A percentile compares a stretch with the other conserved stretches of the same genome.
These are phyloP conservation scores for Isaurus tuberculatus DNA, from an alignment of 92 coral and sea anemone genomes.

Conservation along the genomic window DNA sequence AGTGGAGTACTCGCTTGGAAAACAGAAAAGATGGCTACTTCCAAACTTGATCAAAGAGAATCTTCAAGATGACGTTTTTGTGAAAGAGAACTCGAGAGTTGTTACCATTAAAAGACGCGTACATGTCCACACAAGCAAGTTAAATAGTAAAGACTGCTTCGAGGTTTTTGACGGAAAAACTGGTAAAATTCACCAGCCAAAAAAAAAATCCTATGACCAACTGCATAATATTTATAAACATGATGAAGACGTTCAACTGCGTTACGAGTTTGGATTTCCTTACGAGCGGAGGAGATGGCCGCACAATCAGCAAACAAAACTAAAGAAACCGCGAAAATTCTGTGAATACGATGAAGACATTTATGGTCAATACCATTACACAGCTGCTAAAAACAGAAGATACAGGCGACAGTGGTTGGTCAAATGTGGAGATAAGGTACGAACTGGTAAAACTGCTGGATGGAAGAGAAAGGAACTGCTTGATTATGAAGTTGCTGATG, in stretches of 20 bases:
- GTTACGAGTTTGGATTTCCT: constrained; percentile 72
- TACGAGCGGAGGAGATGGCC: constrained; percentile 51
- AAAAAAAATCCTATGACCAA: constrained; percentile 45
- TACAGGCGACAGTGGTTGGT: constrained; percentile 33
- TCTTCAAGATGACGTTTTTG: constrained; percentile 35
- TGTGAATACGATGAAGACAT: neutral
- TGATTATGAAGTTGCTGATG: neutral
- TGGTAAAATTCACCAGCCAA: constrained; percentile 54
- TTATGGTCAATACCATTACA: constrained; percentile 23
- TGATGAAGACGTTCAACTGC: constrained; percentile 34
- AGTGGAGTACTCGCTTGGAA: constrained; percentile 76
- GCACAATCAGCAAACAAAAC: constrained; percentile 19
- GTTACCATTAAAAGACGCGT: constrained; percentile 58
- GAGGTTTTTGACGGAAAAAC: constrained; percentile 63
- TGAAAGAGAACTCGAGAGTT: constrained; percentile 50
- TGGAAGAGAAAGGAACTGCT: constrained; percentile 21
- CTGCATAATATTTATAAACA: constrained; percentile 39
- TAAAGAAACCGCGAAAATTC: neutral
- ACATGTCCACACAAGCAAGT: neutral
- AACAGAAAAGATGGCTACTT: constrained; percentile 94
- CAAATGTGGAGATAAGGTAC: constrained; percentile 23
- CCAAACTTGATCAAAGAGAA: constrained; percentile 76
- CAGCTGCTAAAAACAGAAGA: neutral
- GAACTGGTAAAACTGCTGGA: constrained; percentile 33
- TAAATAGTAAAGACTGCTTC: constrained; percentile 58